Percentiles rank a stretch among this genome's conserved stretches.
Evolutionary conservation across 92 coral and sea anemone species (phyloP).

Genomic region (Hydrozoanthus gracilis): DNA sequence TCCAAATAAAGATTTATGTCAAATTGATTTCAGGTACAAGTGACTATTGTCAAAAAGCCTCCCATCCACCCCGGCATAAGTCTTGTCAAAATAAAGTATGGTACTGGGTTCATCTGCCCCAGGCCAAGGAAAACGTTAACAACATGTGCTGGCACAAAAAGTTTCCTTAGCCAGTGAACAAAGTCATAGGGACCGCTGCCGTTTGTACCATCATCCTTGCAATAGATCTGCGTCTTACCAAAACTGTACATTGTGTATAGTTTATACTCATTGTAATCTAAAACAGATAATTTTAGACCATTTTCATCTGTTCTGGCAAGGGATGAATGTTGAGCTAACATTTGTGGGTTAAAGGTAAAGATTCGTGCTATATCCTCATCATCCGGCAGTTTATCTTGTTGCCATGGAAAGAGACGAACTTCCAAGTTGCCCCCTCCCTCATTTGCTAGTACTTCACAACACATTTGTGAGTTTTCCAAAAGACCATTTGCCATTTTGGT

Average conservation of each 20-base stretch:
- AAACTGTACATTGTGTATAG: not conserved
- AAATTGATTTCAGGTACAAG: conserved; percentile 2
- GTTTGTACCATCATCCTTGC: not conserved
- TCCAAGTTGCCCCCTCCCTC: conserved; percentile 9
- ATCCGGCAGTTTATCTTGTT: conserved; percentile 8
- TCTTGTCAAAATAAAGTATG: conserved; percentile 21
- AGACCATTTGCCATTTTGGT: conserved; percentile 37
- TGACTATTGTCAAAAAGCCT: conserved; percentile 17
- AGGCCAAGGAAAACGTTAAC: not conserved
- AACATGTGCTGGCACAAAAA: not conserved
- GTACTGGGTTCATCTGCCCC: conserved; percentile 17
- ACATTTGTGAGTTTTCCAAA: not conserved
- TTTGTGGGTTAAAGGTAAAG: conserved; percentile 13
- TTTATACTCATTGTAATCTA: not conserved
- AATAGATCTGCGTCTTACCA: not conserved
- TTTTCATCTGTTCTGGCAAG: conserved; percentile 4
- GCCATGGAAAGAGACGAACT: conserved; percentile 33
- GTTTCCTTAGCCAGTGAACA: conserved; percentile 6
- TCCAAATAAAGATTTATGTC: too few relatives aligned
- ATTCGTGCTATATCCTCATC: conserved; percentile 32
- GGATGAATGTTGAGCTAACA: not conserved
- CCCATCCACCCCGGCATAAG: conserved; percentile 34
- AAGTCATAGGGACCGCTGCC: not conserved
- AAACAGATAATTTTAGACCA: not conserved
- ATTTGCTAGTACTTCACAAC: not conserved